Conservation (phyloP, 2,888 invertebrate species). For the Eutolmus rufibarbis region DNA sequence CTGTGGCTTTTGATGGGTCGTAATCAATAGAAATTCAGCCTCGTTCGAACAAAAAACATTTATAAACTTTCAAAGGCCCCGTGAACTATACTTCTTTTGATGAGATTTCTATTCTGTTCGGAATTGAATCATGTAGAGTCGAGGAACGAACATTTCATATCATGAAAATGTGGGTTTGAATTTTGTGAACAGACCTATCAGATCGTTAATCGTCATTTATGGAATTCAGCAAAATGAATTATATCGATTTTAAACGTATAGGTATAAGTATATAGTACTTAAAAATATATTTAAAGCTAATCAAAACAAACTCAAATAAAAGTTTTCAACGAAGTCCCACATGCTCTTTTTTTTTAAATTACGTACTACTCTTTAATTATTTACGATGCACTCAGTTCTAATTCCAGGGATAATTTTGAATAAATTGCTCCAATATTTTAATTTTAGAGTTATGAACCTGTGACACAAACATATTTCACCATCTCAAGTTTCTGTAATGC, state of each 20-base stretch:
- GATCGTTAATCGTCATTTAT: background rate
- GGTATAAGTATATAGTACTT: background rate
- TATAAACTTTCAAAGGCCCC: background rate
- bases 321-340: background rate
- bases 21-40: background rate
- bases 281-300: background rate
- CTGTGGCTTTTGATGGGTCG: background rate
- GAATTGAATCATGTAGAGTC: background rate
- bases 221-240: background rate
- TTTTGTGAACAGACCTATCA: background rate
- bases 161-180: background rate
- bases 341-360: no score
- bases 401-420: no score
- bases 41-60: background rate
- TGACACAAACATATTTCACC: no score
- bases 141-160: background rate
- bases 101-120: background rate
- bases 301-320: background rate
- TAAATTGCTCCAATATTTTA: no score
- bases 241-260: background rate
- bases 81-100: background rate
- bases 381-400: no score
- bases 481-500: no score
- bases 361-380: no score
- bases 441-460: no score